Evolutionary conservation across 2,113 vertebrate genomes (phyloP), one percentile per base, ranked within the genome.

Genomic region (Isichthys henryi): DNA sequence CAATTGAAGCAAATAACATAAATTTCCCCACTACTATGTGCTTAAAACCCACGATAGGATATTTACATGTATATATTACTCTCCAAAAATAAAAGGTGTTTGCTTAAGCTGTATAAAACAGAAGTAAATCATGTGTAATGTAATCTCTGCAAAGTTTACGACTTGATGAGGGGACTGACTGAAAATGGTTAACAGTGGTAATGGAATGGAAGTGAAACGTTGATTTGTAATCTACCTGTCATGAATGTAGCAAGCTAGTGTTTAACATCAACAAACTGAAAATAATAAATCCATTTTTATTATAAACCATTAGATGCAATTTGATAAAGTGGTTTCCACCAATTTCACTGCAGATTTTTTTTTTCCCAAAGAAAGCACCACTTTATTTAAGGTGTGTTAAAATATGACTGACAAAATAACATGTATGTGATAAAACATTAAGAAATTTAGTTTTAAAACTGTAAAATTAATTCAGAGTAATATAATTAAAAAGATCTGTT

Each of bases 221-320:
- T 53, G 62, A 48, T 46, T 46, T 70, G 43, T 53, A 87, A 87
- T 31, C 43, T 84, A 46, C 21, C n/a, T 87, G 85, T 86, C 84
- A 87, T 56, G 50, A 5, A 82, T 19, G 11, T 66, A 80, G 27
- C 45, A 88, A 77, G 46, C 11, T 62, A 35, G 62, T 49, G 43
- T 77, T 50, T 46, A 88, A 35, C n/a, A 88, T 31, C 87, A 88
- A 35, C n/a, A 87, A 88, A 77, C 27, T 70, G 35, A 66, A 88
- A 77, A 80, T 50, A 88, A 56, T 53, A 82, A 53, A 89, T 88
- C 74, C 62, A 27, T 88, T 88, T 62, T 74, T 86, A 48, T 50
- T 50, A 77, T 88, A 89, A 89, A 89, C 74, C 88, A 88, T 50
- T 88, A 88, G 27, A 50, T 5, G 82, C 77, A 53, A 82, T 77